phyloP scores from a whole-genome alignment of 2,888 invertebrate species.

The Agrotis segetum region DNA sequence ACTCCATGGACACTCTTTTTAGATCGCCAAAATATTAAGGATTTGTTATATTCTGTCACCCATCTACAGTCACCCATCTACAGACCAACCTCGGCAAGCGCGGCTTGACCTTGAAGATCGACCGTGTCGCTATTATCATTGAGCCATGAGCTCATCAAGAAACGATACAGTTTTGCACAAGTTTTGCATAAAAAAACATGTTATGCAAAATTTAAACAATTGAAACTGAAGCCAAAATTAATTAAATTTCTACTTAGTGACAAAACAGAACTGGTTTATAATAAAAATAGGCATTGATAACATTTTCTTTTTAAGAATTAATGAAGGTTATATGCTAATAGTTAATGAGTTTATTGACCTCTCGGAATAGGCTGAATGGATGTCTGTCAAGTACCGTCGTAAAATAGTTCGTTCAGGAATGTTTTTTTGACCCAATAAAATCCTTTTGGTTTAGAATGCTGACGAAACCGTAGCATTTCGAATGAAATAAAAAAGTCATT shows the following conservation, averaged over 20 bases:
- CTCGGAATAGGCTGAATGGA: neutral
- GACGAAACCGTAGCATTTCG: neutral
- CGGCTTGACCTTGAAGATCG: no score
- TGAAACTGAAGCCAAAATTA: constrained; percentile 7
- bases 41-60: no score
- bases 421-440: neutral
- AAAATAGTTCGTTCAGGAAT: constrained; percentile 4
- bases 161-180: neutral
- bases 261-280: constrained; percentile 26
- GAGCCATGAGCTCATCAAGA: neutral
- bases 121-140: no score
- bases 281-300: constrained; percentile 5
- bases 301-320: constrained; percentile 2
- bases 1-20: no score
- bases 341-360: constrained; percentile 13
- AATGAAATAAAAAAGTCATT: neutral
- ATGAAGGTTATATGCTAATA: constrained; percentile 7
- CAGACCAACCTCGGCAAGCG: no score
- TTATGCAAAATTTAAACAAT: constrained; percentile 41
- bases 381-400: neutral
- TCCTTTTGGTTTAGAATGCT: neutral
- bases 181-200: constrained; percentile 10
- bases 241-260: constrained; percentile 24
- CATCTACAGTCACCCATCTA: no score
- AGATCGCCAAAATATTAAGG: no score